phyloP scores from a whole-genome alignment of 92 coral and sea anemone genomes.

The Paragorgia papillata region DNA sequence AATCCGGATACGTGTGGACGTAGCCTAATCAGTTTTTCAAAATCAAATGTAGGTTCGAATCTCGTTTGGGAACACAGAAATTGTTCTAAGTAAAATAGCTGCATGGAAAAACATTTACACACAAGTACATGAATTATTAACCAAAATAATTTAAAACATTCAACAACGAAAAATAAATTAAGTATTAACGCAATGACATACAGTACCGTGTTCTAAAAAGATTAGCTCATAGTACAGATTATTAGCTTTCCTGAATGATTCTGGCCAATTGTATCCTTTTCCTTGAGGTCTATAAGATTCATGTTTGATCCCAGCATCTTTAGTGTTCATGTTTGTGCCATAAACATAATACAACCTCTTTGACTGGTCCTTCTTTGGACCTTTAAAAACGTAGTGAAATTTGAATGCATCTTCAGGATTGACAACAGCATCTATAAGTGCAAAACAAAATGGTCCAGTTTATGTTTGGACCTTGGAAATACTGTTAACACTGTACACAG shows the following conservation, averaged over 20 bases:
- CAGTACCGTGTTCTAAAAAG: constrained; percentile 83
- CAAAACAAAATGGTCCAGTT: neutral
- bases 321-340: constrained; percentile 78
- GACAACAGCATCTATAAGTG: constrained; percentile 91
- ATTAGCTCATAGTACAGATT: constrained; percentile 89
- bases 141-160: no score
- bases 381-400: constrained; percentile 94
- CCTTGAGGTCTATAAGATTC: constrained; percentile 90
- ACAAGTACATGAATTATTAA: no score
- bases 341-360: constrained; percentile 88
- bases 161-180: no score
- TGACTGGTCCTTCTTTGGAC: constrained; percentile 81
- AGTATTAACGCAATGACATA: no score
- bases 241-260: constrained; percentile 93
- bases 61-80: no score
- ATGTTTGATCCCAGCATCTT: constrained; percentile 91
- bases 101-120: no score
- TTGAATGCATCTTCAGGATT: constrained; percentile 88
- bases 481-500: no score
- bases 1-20: no score
- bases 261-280: constrained; percentile 97
- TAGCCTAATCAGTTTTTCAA: no score
- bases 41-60: no score
- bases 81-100: no score
- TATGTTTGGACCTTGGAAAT: no score